Conservation (phyloP, 2,113 vertebrate genomes). For the Okapia johnstoni region DNA sequence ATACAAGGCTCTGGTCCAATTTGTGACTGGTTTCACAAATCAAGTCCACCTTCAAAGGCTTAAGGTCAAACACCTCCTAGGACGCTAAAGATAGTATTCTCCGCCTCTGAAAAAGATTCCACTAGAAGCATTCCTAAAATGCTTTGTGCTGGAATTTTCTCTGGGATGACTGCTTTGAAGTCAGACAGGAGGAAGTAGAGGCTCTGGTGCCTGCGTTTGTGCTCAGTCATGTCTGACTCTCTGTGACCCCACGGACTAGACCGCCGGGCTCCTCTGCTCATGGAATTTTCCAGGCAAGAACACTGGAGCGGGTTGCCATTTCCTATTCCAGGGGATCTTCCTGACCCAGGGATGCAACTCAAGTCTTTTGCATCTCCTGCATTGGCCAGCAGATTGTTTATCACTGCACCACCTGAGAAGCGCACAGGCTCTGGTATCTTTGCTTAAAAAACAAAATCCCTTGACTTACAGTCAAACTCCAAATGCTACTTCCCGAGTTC, state of each 20-base stretch:
- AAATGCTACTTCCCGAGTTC: neutral
- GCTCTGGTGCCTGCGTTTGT: rapidly evolving
- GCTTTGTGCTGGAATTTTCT: neutral
- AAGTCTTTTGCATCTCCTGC: neutral
- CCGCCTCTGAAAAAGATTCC: neutral
- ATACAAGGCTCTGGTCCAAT: neutral
- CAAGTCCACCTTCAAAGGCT: neutral
- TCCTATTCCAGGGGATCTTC: neutral
- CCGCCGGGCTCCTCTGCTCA: neutral
- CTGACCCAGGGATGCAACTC: neutral
- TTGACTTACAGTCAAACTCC: neutral
- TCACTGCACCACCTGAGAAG: neutral
- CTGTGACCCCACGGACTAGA: neutral
- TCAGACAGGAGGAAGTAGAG: neutral
- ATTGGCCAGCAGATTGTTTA: neutral
- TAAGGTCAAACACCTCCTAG: neutral
- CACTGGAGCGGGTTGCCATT: neutral
- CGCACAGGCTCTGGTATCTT: neutral
- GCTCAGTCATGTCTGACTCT: neutral
- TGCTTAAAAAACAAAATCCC: neutral
- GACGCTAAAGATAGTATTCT: neutral
- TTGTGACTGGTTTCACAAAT: neutral
- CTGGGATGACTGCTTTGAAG: neutral
- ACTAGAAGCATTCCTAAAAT: neutral
- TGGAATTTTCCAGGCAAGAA: neutral